Evolutionary conservation across 1,140 invertebrate genomes (phyloP).

Genomic region (Patella vulgata): DNA sequence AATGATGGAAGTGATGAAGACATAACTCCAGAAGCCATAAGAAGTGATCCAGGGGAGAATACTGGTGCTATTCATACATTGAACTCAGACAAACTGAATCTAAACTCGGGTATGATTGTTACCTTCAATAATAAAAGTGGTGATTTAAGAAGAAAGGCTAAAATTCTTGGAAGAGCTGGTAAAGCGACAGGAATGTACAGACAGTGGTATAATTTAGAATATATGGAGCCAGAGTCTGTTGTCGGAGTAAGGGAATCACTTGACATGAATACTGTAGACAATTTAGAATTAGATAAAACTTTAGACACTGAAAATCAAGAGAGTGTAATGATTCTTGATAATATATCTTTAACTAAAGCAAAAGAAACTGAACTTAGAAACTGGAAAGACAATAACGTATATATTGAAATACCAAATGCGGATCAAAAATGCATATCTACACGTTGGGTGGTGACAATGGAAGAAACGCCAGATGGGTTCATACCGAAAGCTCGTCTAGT

Average conservation of each 20-base stretch:
- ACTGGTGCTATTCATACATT: too few relatives aligned
- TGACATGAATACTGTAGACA: constrained; percentile 12
- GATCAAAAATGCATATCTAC: too few relatives aligned
- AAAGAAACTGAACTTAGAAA: constrained; percentile 2
- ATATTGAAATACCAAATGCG: too few relatives aligned
- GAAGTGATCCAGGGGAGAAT: too few relatives aligned
- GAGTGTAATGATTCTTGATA: constrained; percentile 4
- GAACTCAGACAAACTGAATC: too few relatives aligned
- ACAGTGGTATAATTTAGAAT: constrained; percentile 15
- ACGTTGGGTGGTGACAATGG: constrained; percentile 6
- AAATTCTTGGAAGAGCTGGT: constrained; percentile 23
- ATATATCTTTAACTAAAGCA: constrained; percentile 7
- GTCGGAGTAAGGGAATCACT: constrained; percentile 13
- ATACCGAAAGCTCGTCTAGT: not conserved
- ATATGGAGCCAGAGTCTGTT: not conserved
- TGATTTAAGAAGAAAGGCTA: not conserved
- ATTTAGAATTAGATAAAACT: not conserved
- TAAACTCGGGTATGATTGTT: too few relatives aligned
- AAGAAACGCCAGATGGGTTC: constrained; percentile 7
- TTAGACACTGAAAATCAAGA: constrained; percentile 7
- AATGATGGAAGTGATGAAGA: too few relatives aligned
- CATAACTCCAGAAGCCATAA: too few relatives aligned
- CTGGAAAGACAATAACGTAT: not conserved
- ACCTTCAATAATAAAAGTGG: constrained; percentile 4
- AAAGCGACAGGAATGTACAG: constrained; percentile 23